Percentiles rank a stretch among this genome's conserved stretches.
These are phyloP conservation scores for Kryptopterus vitreolus DNA, from an alignment of 2,797 vertebrate genomes.

Conservation along the genomic window DNA sequence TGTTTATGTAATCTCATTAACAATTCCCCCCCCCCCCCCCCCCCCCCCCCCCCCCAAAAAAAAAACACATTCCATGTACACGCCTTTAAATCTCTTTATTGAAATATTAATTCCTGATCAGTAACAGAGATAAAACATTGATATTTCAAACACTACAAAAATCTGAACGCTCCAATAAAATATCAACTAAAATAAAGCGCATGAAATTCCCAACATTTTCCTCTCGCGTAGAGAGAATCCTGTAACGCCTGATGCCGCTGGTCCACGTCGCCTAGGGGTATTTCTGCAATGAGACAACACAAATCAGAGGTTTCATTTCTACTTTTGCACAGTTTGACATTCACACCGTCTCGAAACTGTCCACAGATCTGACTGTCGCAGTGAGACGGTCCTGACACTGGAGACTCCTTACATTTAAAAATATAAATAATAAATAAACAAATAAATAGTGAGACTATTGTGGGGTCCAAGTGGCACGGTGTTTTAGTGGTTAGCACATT, in stretches of 20 bases:
- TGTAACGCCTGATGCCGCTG: background rate
- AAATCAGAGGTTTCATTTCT: background rate
- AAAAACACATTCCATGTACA: background rate
- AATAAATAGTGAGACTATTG: too few relatives aligned
- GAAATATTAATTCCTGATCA: background rate
- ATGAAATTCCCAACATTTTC: background rate
- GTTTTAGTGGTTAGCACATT: too few relatives aligned
- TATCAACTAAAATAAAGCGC: background rate
- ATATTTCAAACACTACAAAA: background rate
- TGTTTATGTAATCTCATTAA: too few relatives aligned
- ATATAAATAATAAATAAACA: too few relatives aligned
- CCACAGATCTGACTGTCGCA: too few relatives aligned
- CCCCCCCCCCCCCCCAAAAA: too few relatives aligned
- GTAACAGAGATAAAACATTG: background rate
- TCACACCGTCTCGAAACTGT: background rate
- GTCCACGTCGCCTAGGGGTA: slow-evolving; percentile 5
- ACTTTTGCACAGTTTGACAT: background rate
- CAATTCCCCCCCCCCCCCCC: too few relatives aligned
- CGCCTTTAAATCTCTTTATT: slow-evolving; percentile 14
- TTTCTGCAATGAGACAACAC: slow-evolving; percentile 17
- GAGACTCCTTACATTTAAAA: too few relatives aligned
- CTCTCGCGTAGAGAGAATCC: background rate
- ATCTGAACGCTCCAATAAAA: background rate
- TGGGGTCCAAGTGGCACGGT: too few relatives aligned
- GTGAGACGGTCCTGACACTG: too few relatives aligned